Base-by-base conservation (phyloP, 2,113 vertebrate genomes). In the Caracal caracal region DNA sequence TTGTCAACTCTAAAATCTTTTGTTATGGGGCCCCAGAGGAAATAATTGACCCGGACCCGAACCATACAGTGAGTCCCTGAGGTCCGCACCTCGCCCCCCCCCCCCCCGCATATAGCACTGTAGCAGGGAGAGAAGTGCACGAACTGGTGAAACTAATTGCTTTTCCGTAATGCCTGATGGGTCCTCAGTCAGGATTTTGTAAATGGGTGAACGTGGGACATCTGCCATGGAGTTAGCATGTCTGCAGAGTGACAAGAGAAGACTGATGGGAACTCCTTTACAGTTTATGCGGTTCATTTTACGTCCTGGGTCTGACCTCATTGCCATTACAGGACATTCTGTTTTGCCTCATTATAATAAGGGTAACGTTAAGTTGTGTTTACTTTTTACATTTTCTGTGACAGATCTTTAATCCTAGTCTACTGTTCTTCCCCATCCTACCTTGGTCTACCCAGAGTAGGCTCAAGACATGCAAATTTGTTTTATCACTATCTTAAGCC, bases 141-240 rank as follows among this genome's bases (percentile, higher is more conserved):
- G 26, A 30, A 35, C 92, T 83, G 26, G 73, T 71, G 88, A 79
- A 89, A 70, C 83, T 73, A 71, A 63, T 33, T 92, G 87, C 83
- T 82, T 86, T 94, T 79, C 90, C 49, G 6, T 70, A 59, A 68
- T 87, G 94, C 88, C 68, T 86, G 20, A 24, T 76, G 90, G 92
- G 59, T 37, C 96, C 80, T 90, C 65, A 20, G 63, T 47, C 90
- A 51, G 70, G 75, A 11, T 83, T 94, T 76, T 78, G n/a, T 65
- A 53, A 26, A 15, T 83, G 49, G 66, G 63, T 49, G 89, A 88
- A 73, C n/a, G 61, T 73, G 78, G 70, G 78, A 73, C 87, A 49
- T 93, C 86, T 93, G 85, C 86, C 28, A 4, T 30, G 73, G 87
- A 71, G 66, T 51, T 76, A 85, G n/a, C 82, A 1, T 35, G 82